Percentiles rank a stretch among this genome's conserved stretches.
phyloP scores from a whole-genome alignment of 2,113 vertebrate genomes.

The Entelurus aequoreus region DNA sequence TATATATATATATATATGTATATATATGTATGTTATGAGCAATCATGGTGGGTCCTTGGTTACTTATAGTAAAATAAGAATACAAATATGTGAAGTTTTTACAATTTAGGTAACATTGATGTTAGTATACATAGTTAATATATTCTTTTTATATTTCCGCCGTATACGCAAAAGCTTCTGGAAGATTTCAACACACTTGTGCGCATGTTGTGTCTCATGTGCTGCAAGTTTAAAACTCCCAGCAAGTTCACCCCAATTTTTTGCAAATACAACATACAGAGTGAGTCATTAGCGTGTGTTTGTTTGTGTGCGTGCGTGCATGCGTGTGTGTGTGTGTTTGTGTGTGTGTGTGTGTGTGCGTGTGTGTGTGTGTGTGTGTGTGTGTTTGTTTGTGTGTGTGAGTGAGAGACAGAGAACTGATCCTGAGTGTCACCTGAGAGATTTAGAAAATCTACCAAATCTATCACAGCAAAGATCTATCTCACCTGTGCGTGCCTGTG shows the following conservation, averaged over 20 bases:
- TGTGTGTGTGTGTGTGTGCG: conserved; percentile 1
- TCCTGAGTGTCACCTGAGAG: conserved; percentile 30
- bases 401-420: conserved; percentile 29
- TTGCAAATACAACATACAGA: conserved; percentile 31
- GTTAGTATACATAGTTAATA: too few relatives aligned
- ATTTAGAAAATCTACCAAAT: conserved; percentile 40
- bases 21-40: too few relatives aligned
- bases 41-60: too few relatives aligned
- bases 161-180: neutral
- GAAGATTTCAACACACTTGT: neutral
- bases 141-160: too few relatives aligned
- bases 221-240: neutral
- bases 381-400: neutral
- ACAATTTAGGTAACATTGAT: too few relatives aligned
- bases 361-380: conserved; percentile 1
- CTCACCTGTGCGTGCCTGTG: conserved; percentile 20
- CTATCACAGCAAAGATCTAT: conserved; percentile 29
- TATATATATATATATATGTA: too few relatives aligned
- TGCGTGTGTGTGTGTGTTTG: neutral
- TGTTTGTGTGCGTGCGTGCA: neutral
- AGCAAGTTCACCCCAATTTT: conserved; percentile 12
- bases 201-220: neutral
- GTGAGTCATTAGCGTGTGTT: conserved; percentile 28
- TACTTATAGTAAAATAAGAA: too few relatives aligned
- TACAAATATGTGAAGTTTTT: too few relatives aligned